Evolutionary conservation across 1,140 invertebrate genomes (phyloP).

Genomic region (Drosophila erecta): DNA sequence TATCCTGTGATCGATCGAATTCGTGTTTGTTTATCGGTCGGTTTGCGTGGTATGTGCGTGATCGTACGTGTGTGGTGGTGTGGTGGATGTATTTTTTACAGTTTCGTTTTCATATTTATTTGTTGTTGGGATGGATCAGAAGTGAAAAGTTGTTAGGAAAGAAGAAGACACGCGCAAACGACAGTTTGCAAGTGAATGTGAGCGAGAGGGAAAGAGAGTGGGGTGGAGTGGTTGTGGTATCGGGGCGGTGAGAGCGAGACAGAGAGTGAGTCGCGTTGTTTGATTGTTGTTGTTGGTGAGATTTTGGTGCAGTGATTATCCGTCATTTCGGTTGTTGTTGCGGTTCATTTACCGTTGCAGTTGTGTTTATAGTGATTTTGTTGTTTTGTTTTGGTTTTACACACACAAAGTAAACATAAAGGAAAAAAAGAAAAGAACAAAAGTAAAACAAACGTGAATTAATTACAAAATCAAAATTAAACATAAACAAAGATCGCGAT

Average conservation of each 20-base stretch:
- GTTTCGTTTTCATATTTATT: slow-evolving; percentile 43
- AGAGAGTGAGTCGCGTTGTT: slow-evolving; percentile 19
- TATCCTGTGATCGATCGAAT: slow-evolving; percentile 88
- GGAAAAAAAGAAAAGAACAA: slow-evolving; percentile 74
- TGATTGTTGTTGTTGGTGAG: slow-evolving; percentile 40
- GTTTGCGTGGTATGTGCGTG: slow-evolving; percentile 32
- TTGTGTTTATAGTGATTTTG: slow-evolving; percentile 39
- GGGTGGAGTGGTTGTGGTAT: neutral
- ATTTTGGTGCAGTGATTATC: slow-evolving; percentile 40
- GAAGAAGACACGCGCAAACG: slow-evolving; percentile 66
- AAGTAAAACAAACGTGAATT: slow-evolving; percentile 67
- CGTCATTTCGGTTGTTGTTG: slow-evolving; percentile 27
- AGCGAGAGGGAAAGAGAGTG: slow-evolving; percentile 18
- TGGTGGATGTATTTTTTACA: slow-evolving; percentile 43
- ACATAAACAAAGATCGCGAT: slow-evolving; percentile 30
- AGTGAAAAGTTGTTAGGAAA: slow-evolving; percentile 82
- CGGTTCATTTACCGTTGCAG: slow-evolving; percentile 47
- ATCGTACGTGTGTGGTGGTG: slow-evolving; percentile 26
- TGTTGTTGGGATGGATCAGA: slow-evolving; percentile 70
- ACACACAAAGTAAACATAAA: slow-evolving; percentile 72
- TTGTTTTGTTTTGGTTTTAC: slow-evolving; percentile 53
- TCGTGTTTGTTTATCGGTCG: slow-evolving; percentile 39
- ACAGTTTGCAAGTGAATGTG: slow-evolving; percentile 40
- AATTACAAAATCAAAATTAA: slow-evolving; percentile 72
- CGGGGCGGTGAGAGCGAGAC: slow-evolving; percentile 11